Conservation (phyloP, 2,888 invertebrate genomes). For the Atherix ibis region DNA sequence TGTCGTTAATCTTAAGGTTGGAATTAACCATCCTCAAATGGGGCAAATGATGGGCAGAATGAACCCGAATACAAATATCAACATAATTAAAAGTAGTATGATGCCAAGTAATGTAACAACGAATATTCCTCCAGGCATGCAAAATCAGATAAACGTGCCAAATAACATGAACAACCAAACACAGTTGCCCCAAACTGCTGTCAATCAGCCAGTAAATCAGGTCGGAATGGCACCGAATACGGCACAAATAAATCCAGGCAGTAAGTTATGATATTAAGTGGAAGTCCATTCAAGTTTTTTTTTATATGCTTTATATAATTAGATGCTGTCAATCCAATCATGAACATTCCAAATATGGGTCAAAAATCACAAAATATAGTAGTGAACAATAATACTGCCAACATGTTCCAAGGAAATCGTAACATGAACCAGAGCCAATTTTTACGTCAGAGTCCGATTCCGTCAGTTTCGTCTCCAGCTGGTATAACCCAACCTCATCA, state of each 20-base stretch:
- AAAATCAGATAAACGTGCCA: slow-evolving; percentile 17
- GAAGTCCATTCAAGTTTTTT: not conserved
- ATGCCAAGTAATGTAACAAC: slow-evolving; percentile 20
- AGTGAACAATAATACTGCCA: slow-evolving; percentile 30
- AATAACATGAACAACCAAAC: slow-evolving; percentile 7
- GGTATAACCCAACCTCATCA: slow-evolving; percentile 38
- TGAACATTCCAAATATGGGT: slow-evolving; percentile 27
- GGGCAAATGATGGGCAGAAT: slow-evolving; percentile 35
- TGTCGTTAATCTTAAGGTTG: slow-evolving; percentile 19
- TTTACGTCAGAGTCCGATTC: slow-evolving; percentile 63
- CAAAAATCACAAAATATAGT: slow-evolving; percentile 24
- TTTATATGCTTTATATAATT: not conserved
- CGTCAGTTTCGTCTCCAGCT: slow-evolving; percentile 56
- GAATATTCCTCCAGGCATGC: slow-evolving; percentile 23
- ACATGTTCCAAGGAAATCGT: slow-evolving; percentile 37
- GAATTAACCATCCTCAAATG: slow-evolving; percentile 24
- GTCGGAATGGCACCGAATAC: slow-evolving; percentile 12
- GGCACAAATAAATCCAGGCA: slow-evolving; percentile 11
- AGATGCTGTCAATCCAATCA: slow-evolving; percentile 23
- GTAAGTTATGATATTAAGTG: slow-evolving; percentile 5
- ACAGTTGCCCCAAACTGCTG: slow-evolving; percentile 15
- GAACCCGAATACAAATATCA: slow-evolving; percentile 30
- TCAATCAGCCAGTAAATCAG: slow-evolving; percentile 27
- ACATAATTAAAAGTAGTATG: too few species aligned
- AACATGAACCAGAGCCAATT: slow-evolving; percentile 61